Base-by-base conservation (phyloP, 2,113 vertebrate species). In the Steatornis caripensis region DNA sequence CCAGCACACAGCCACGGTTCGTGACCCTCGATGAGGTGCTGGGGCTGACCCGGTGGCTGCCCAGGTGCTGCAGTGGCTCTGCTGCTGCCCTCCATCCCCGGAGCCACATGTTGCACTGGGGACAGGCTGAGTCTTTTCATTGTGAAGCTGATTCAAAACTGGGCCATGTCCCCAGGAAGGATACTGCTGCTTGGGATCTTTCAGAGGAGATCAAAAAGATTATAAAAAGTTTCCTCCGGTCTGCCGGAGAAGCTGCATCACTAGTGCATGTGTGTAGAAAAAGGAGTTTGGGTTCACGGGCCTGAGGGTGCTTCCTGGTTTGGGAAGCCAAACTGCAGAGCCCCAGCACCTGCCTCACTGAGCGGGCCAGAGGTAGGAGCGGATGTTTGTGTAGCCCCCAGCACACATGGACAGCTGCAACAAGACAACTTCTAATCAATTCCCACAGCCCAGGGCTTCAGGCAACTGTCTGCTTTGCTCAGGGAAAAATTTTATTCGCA, bases 291-390 rank as follows among this genome's bases (percentile, higher is more conserved):
- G 54, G 58, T 20, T 86, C 2, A 0, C 11, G 7, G 57, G 17
- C 39, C 12, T 37, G 34, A 72, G 20, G 6, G 72, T 45, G 26
- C 16, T 32, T 20, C 60, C 72, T 39, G 55, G 37, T 55, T 79
- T 66, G 81, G 19, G 48, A 58, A 82, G 39, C 48, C 43, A 66
- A 55, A 55, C 7, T 34, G 34, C 18, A 0, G 0, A 71, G 57
- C 0, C 1, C 15, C 12, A 11, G 51, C 48, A 62, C 17, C 17
- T 2, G 2, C 4, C 3, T 45, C 3, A 1, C 29, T 11, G 51
- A 84, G 48, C 0, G 0, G 51, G 18, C 30, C 0, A 0, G 39
- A 46, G 34, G 58, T 43, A 69, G 18, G 4, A 60, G 18, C 12
- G 32, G 30, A 60, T n/a, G 45, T 21, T 37, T 72, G n/a, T 53